A percentile compares a stretch with the other conserved stretches of the same genome.
phyloP scores from a whole-genome alignment of 2,888 invertebrate species.

The Portevinia maculata region DNA sequence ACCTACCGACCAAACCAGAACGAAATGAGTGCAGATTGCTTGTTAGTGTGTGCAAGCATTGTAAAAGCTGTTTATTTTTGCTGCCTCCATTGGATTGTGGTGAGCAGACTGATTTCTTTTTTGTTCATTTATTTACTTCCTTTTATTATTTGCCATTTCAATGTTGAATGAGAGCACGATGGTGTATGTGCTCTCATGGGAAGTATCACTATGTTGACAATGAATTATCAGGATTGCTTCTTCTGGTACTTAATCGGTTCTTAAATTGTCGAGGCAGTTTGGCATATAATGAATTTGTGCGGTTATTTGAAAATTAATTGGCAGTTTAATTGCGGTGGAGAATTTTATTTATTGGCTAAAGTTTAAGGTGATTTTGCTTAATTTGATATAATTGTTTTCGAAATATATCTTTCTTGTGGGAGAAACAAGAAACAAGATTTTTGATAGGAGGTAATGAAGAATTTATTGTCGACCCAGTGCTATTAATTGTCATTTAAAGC shows the following conservation, averaged over 20 bases:
- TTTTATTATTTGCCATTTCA: slow-evolving; percentile 35
- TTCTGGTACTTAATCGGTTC: slow-evolving; percentile 68
- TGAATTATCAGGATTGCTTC: slow-evolving; percentile 69
- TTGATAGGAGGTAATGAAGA: slow-evolving; percentile 9
- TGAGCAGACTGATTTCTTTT: slow-evolving; percentile 20
- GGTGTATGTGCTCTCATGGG: slow-evolving; percentile 1
- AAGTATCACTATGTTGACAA: slow-evolving; percentile 63
- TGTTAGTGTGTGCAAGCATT: slow-evolving; percentile 30
- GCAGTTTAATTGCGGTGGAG: slow-evolving; percentile 56
- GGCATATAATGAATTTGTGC: slow-evolving; percentile 64
- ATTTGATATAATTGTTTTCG: slow-evolving; percentile 46
- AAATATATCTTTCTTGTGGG: slow-evolving; percentile 4
- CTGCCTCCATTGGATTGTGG: slow-evolving; percentile 43
- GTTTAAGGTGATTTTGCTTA: slow-evolving; percentile 58
- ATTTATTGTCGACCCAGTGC: slow-evolving; percentile 26
- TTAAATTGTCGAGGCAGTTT: slow-evolving; percentile 70
- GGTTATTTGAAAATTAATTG: slow-evolving; percentile 64
- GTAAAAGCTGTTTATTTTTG: slow-evolving; percentile 2
- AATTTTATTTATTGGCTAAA: slow-evolving; percentile 66
- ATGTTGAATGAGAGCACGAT: neutral
- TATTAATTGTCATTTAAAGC: slow-evolving; percentile 34
- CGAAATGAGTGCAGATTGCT: slow-evolving; percentile 40
- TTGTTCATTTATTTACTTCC: slow-evolving; percentile 10
- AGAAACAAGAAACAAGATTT: neutral
- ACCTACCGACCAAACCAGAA: slow-evolving; percentile 21